A percentile compares a stretch with the other conserved stretches of the same genome.
Evolutionary conservation across 2,113 vertebrate genomes (phyloP).

Genomic region (Cochlearius cochlearius): DNA sequence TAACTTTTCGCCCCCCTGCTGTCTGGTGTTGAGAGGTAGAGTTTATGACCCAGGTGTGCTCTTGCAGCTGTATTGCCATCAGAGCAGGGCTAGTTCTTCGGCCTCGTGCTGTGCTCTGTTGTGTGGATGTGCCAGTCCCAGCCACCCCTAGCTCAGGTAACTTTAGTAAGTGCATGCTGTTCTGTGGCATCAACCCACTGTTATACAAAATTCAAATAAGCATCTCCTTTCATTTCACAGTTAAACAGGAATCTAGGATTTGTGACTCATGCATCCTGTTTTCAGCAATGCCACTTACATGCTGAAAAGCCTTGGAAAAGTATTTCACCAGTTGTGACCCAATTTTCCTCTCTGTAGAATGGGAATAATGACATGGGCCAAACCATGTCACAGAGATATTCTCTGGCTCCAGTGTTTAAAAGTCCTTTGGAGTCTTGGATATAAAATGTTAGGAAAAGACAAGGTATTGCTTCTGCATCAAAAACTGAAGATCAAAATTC

Average conservation of each 20-base stretch:
- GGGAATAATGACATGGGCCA: neutral
- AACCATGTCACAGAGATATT: neutral
- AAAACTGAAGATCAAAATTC: neutral
- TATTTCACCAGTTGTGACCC: neutral
- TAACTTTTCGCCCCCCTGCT: neutral
- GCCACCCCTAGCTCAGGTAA: neutral
- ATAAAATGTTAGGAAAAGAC: neutral
- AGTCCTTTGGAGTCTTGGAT: neutral
- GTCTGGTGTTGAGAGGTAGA: slow-evolving; percentile 16
- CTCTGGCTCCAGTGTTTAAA: neutral
- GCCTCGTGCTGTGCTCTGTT: rapidly evolving
- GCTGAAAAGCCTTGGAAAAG: neutral
- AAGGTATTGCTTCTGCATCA: neutral
- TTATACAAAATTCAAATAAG: neutral
- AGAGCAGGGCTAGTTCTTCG: neutral
- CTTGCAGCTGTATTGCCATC: neutral
- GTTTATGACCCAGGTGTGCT: slow-evolving; percentile 55
- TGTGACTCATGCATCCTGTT: neutral
- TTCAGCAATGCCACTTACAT: neutral
- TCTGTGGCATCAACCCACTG: neutral
- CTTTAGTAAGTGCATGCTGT: rapidly evolving
- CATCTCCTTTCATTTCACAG: neutral
- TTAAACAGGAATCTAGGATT: neutral
- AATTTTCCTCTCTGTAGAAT: neutral
- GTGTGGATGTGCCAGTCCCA: neutral